phyloP scores from a whole-genome alignment of 2,113 vertebrate genomes.

The Hippoglossus stenolepis region DNA sequence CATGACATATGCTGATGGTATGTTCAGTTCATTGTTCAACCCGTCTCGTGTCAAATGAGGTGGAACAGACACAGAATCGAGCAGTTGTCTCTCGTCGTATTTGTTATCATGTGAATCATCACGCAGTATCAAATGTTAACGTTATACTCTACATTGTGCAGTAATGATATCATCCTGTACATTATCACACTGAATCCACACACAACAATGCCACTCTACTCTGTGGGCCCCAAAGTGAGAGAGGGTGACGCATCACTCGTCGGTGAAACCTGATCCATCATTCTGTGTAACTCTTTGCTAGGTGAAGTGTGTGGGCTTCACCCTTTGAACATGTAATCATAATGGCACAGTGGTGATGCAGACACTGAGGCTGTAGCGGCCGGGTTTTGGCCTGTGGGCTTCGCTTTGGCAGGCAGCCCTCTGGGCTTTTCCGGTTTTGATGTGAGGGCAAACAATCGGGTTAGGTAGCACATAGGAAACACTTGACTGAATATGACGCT shows the following conservation, averaged over 20 bases:
- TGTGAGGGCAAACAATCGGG: conserved; percentile 66
- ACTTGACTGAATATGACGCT: conserved; percentile 38
- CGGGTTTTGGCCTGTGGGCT: conserved; percentile 38
- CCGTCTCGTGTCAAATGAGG: no score
- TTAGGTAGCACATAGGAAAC: conserved; percentile 65
- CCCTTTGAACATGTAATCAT: conserved; percentile 31
- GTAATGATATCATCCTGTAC: conserved; percentile 26
- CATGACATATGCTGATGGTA: neutral
- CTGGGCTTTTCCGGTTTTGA: conserved; percentile 60
- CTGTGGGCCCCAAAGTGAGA: conserved; percentile 16
- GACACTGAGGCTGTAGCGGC: conserved; percentile 14
- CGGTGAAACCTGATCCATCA: conserved; percentile 46
- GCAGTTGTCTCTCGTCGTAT: neutral
- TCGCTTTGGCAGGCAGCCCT: conserved; percentile 53
- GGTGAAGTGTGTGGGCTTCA: conserved; percentile 27
- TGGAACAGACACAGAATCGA: neutral
- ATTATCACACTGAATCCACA: conserved; percentile 22
- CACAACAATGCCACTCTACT: conserved; percentile 19
- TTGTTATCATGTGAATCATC: neutral
- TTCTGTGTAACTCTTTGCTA: conserved; percentile 18
- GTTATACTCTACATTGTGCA: conserved; percentile 1
- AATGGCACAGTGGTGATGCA: conserved; percentile 20
- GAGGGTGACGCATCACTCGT: conserved; percentile 6
- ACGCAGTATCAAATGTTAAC: conserved; percentile 7
- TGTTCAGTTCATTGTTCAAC: conserved; percentile 9